Conservation (phyloP, 2,113 vertebrate genomes). For the Cinclus cinclus region DNA sequence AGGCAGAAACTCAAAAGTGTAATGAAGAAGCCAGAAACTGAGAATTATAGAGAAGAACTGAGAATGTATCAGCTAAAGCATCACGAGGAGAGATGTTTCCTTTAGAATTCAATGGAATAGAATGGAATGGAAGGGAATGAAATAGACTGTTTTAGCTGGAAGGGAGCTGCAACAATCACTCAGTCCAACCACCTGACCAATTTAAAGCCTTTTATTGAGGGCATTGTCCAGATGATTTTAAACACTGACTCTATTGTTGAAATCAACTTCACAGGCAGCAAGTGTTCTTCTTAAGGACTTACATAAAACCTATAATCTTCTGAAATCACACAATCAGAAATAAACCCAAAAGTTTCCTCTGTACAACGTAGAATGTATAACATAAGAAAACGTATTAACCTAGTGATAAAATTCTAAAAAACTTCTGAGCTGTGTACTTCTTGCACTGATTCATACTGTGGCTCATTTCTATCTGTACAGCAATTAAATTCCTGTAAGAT, state of each 20-base stretch:
- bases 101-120: not conserved
- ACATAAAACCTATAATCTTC: accelerated
- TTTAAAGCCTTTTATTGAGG: not conserved
- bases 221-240: not conserved
- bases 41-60: not conserved
- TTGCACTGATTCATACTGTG: not conserved
- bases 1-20: not conserved
- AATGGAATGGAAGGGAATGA: not conserved
- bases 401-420: not conserved
- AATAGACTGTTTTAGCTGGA: not conserved
- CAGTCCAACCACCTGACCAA: not conserved
- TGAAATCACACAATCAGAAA: not conserved
- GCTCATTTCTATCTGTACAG: not conserved
- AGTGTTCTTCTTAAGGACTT: not conserved
- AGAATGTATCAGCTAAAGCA: not conserved
- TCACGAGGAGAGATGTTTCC: not conserved
- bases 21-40: not conserved
- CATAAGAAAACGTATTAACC: not conserved
- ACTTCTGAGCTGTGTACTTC: not conserved
- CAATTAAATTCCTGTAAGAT: not conserved
- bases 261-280: not conserved
- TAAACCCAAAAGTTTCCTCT: not conserved
- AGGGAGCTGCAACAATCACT: not conserved
- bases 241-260: not conserved
- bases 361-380: accelerated